These are phyloP conservation scores for Ailuropoda melanoleuca DNA, from an alignment of 2,113 vertebrate genomes.

Conservation along the genomic window DNA sequence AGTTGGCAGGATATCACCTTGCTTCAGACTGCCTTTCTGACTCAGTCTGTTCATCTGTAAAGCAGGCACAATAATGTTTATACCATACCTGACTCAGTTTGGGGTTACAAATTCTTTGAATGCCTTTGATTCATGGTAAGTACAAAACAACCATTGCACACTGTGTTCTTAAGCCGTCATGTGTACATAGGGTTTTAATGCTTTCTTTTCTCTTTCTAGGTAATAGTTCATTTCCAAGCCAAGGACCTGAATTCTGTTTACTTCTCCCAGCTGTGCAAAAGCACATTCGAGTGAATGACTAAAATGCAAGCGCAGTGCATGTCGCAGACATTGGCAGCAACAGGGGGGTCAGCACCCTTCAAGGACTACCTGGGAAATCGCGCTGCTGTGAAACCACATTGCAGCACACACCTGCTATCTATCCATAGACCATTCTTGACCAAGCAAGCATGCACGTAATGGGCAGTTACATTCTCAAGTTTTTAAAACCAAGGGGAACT, in stretches of 20 bases:
- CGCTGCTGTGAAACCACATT: slow-evolving; percentile 76
- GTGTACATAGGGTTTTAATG: not conserved
- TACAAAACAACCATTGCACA: not conserved
- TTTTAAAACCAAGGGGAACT: slow-evolving; percentile 84
- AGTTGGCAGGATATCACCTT: not conserved
- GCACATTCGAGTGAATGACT: slow-evolving; percentile 78
- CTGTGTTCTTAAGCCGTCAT: not conserved
- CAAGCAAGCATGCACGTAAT: slow-evolving; percentile 83
- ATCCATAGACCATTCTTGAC: slow-evolving; percentile 76
- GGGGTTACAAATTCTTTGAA: not conserved
- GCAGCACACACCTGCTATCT: slow-evolving; percentile 77
- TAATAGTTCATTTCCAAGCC: slow-evolving; percentile 69
- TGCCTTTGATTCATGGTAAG: not conserved
- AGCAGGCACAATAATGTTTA: not conserved
- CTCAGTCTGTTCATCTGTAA: not conserved
- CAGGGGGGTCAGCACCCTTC: slow-evolving; percentile 68
- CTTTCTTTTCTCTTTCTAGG: slow-evolving; percentile 47
- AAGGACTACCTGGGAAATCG: slow-evolving; percentile 78
- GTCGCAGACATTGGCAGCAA: slow-evolving; percentile 77
- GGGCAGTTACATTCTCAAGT: slow-evolving; percentile 73
- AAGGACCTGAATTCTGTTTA: slow-evolving; percentile 76
- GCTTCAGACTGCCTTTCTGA: not conserved
- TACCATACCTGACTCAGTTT: not conserved
- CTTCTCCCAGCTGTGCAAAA: slow-evolving; percentile 79
- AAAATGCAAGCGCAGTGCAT: slow-evolving; percentile 81